Conservation (phyloP, 2,113 vertebrate genomes). For the Rhinoderma darwinii region DNA sequence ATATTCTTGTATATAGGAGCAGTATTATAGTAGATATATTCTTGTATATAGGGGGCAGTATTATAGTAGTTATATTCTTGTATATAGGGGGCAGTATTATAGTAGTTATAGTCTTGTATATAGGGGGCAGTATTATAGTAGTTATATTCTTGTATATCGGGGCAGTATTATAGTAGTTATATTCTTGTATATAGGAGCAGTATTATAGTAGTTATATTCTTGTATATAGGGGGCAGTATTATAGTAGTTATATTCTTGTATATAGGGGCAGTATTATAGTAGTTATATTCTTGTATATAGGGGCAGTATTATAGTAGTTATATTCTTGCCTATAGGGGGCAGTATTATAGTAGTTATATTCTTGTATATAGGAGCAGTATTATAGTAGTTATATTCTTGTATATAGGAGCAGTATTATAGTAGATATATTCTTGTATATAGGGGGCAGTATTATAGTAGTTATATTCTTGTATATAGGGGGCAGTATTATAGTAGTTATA, state of each 20-base stretch:
- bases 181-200: background rate
- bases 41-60: background rate
- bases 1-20: background rate
- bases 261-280: background rate
- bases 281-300: no score
- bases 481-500: constrained; percentile 16
- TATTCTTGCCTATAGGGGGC: no score
- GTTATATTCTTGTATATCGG: background rate
- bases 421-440: constrained; percentile 6
- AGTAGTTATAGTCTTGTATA: background rate
- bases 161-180: constrained; percentile 11
- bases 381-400: no score
- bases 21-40: constrained; percentile 6
- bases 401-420: constrained; percentile 10
- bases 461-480: background rate
- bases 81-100: background rate
- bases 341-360: no score
- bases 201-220: constrained; percentile 9
- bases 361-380: no score
- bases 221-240: background rate
- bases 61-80: background rate
- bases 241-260: constrained; percentile 15
- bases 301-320: no score
- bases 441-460: background rate
- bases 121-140: background rate